Evolutionary conservation across 2,797 vertebrate genomes (phyloP).

Genomic region (Buphagus erythrorhynchus): DNA sequence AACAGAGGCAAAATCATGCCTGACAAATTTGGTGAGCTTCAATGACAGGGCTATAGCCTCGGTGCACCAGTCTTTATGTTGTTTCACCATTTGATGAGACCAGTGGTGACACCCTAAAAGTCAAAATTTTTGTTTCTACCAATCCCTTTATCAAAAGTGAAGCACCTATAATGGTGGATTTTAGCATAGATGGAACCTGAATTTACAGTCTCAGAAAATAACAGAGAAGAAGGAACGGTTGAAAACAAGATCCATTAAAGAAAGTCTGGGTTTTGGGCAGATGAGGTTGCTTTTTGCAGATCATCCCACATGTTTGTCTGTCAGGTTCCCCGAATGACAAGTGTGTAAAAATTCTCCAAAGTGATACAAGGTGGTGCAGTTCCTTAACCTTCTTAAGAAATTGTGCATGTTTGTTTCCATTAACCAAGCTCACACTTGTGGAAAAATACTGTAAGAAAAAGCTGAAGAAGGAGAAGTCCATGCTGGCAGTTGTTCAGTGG

Average conservation of each 20-base stretch:
- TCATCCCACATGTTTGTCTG: fast-evolving
- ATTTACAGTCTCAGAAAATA: not conserved
- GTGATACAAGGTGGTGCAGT: fast-evolving
- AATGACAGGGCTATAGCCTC: too few relatives aligned
- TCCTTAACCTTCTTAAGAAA: not conserved
- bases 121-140: not conserved
- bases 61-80: not conserved
- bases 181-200: not conserved
- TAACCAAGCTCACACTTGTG: not conserved
- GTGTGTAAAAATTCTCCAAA: not conserved
- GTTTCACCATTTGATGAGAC: not conserved
- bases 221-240: not conserved
- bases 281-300: not conserved
- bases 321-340: not conserved
- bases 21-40: not conserved
- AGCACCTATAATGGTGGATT: fast-evolving
- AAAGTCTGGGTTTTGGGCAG: not conserved
- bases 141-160: not conserved
- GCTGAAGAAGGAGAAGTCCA: not conserved
- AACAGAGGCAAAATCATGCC: not conserved
- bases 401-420: not conserved
- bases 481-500: not conserved
- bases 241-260: not conserved
- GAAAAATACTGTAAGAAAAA: not conserved
- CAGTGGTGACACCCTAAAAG: not conserved